Evolutionary conservation across 2,113 vertebrate species (phyloP), one percentile per base, ranked within the genome.

Genomic region (Sorex araneus): DNA sequence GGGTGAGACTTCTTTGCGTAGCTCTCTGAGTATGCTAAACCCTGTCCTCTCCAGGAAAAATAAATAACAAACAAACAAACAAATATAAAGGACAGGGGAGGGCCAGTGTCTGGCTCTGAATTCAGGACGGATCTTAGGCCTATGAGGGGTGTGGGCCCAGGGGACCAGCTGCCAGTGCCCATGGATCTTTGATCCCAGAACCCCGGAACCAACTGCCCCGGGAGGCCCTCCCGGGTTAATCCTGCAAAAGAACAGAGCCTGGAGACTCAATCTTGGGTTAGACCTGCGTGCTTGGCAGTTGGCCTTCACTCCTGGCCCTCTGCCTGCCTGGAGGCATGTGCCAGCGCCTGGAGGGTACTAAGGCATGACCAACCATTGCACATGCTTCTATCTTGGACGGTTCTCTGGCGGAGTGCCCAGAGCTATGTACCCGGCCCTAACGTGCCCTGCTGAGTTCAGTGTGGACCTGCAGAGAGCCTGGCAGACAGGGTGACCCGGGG

Each of bases 181-280:
- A 6, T 7, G 45, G 64, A 70, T n/a, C 34, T 85, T 84, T 84
- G 82, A 76, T 30, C 63, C 25, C 21, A 73, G 85, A 83, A 21
- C 67, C 74, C n/a, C 25, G 30, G 30, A 90, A 57, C 10, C 70
- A 83, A 11, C 28, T 69, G 70, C 50, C 23, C 25, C 79, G 12
- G 60, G 71, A 76, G 71, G 69, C 23, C 67, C 60, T 93, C 76
- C 43, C 80, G 91, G 89, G 86, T 94, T 92, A 93, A 78, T 95
- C 92, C 80, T 71, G 64, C 78, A 15, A 40, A 19, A 92, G 45
- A 78, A 36, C 73, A 32, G 18, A 93, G 73, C 32, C 74, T 78
- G 27, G 47, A 91, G 80, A 77, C 63, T 92, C 77, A 77, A 91
- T 81, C 92, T 91, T 19, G 27, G 84, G 64, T 91, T 92, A 91